Base-by-base conservation (phyloP, 2,888 invertebrate species). In the Aphrophora alni region DNA sequence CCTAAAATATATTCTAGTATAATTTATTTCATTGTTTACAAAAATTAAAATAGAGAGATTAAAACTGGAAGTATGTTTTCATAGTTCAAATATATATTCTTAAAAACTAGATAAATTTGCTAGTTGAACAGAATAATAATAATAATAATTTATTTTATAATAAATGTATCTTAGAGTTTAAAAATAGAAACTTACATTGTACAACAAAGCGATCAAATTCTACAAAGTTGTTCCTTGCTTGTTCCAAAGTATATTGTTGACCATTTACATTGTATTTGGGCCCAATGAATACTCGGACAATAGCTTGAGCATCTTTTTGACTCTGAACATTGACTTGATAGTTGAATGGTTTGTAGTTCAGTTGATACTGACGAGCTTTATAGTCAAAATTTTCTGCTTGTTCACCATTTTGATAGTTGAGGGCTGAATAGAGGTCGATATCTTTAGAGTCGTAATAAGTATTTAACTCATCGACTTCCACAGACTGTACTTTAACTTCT, bases 381-480 rank as follows among this genome's bases (percentile, higher is more conserved):
- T 86, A 85, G 77, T 84, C 85, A 77, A 78, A 73, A 72, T 84
- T 83, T 17, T 83, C 77, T 51, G 76, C 77, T 28, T 80, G 73
- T 71, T 76, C 73, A 38, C 80, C 73, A 38, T 80, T 71, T 33
- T 89, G 89, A 75, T 90, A 86, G 59, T 89, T 87, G 76, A 92
- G 89, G 83, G 91, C 91, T 84, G 93, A 93, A 84, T 91, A 92
- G 83, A 93, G 91, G 84, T 93, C 92, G 85, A 92, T 88, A 74
- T 93, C 90, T 86, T 91, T 93, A 86, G 92, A 90, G 84, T 94
- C 94, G 84, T 93, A 93, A 88, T 91, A 94, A 14, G 94, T 94
- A 59, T 91, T 88, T 3, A 94, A 89, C 82, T 92, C 92, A 85
- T 93, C 93, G 78, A 93, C 90, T 7, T 90, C 89, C 0, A 93